A percentile compares a stretch with the other conserved stretches of the same genome.
phyloP scores from a whole-genome alignment of 1,140 invertebrate species.

The Campoletis sonorensis region DNA sequence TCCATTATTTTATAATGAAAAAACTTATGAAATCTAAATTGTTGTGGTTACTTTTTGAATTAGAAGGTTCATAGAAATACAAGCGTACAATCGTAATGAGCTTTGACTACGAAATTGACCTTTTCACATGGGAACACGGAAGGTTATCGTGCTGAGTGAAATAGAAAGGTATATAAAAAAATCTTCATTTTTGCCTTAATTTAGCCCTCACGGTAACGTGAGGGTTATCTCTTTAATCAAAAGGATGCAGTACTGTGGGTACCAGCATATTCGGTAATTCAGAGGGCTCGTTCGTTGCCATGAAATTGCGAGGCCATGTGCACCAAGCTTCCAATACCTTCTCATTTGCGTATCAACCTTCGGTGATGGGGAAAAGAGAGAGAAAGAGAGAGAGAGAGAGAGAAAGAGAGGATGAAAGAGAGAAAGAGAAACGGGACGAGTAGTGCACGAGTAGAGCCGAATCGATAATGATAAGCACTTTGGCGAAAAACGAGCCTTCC shows the following conservation, averaged over 20 bases:
- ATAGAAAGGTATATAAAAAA: no score
- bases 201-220: neutral
- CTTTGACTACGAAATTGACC: no score
- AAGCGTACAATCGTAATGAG: no score
- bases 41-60: no score
- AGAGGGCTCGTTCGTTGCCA: constrained; percentile 3
- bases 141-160: no score
- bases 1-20: no score
- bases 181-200: neutral
- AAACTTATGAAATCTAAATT: no score
- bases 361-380: neutral
- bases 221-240: neutral
- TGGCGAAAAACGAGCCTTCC: constrained; percentile 58
- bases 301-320: constrained; percentile 4
- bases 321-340: neutral
- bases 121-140: no score
- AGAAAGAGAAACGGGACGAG: neutral
- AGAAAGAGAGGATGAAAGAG: neutral
- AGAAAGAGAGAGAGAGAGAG: neutral
- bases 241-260: neutral
- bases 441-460: constrained; percentile 45
- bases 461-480: constrained; percentile 67
- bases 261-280: constrained; percentile 7
- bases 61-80: no score
- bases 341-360: constrained; percentile 29